Evolutionary conservation across 1,140 invertebrate genomes (phyloP).

Genomic region (Drosophila tani): DNA sequence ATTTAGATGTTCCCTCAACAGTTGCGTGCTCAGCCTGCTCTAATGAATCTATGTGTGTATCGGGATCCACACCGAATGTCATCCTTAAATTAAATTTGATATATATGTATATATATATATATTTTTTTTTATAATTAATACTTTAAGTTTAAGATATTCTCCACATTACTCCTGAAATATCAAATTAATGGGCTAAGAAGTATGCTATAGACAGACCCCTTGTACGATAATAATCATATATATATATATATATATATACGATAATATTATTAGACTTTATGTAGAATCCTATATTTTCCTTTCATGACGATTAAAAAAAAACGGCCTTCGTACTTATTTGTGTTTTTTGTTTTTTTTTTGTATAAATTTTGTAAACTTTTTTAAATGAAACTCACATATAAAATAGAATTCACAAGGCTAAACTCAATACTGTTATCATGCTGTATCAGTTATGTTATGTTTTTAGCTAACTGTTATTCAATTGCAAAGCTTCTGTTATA

Average conservation of each 20-base stretch:
- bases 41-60: slow-evolving; percentile 99
- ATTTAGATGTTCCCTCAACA: slow-evolving; percentile 99
- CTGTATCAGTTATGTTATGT: background rate
- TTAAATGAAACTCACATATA: slow-evolving; percentile 10
- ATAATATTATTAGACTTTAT: background rate
- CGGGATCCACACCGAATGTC: slow-evolving; percentile 98
- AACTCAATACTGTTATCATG: slow-evolving; percentile 7
- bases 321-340: background rate
- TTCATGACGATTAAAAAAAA: background rate
- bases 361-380: background rate
- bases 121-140: slow-evolving; percentile 15
- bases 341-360: background rate
- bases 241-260: too few species aligned
- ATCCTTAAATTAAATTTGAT: slow-evolving; percentile 88
- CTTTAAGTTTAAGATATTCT: background rate
- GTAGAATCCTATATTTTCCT: background rate
- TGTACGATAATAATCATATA: background rate
- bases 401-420: background rate
- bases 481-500: slow-evolving; percentile 1
- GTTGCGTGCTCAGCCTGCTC: slow-evolving; percentile 98
- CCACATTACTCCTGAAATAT: slow-evolving; percentile 14
- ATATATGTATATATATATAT: slow-evolving; percentile 42
- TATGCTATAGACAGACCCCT: background rate
- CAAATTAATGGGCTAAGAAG: slow-evolving; percentile 9
- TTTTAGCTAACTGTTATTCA: background rate